Evolutionary conservation across 2,113 vertebrate genomes (phyloP), one percentile per base, ranked within the genome.

Genomic region (Pogonocichla stellata): DNA sequence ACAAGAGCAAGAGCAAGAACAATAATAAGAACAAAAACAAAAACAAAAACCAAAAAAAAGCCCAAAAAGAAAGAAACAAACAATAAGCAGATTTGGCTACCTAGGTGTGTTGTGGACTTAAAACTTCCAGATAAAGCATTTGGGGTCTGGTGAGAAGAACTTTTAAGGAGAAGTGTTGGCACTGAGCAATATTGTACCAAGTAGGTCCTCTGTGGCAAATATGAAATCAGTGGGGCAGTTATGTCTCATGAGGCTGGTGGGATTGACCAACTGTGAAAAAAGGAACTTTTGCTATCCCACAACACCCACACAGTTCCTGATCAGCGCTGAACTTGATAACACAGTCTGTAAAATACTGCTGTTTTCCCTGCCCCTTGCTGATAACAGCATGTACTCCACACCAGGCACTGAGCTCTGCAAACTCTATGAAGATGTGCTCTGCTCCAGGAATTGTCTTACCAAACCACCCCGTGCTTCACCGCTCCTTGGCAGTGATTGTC

Each of bases 261-360:
- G 34, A 67, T 25, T 82, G 36, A 43, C 26, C 58, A 91, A 14
- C 28, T 28, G 17, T 73, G 53, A 65, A 91, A 87, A 87, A 23
- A 84, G 45, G 84, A 95, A 94, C 54, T 87, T 82, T 38, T 48
- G n/a, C 47, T 75, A 28, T 22, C 45, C 50, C 16, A 73, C 70
- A 28, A 57, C 54, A 82, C 70, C 57, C 73, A 73, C 86, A 86
- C 29, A 58, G 33, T 94, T 96, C 84, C 91, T 89, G 29, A 36
- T 28, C 31, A 74, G 40, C 12, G 8, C 0, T 71, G 73, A 58
- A 83, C 47, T 74, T 58, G 42, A 62, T 78, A 77, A 73, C 20
- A 18, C 0, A 0, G 9, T 42, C 15, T 54, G 47, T 65, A 48
- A 50, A 71, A 80, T 14, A 24, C 8, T 0, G 0, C 31, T 38